These are phyloP conservation scores for Coleophora flavipennella DNA, from an alignment of 2,888 invertebrate genomes.

Conservation along the genomic window DNA sequence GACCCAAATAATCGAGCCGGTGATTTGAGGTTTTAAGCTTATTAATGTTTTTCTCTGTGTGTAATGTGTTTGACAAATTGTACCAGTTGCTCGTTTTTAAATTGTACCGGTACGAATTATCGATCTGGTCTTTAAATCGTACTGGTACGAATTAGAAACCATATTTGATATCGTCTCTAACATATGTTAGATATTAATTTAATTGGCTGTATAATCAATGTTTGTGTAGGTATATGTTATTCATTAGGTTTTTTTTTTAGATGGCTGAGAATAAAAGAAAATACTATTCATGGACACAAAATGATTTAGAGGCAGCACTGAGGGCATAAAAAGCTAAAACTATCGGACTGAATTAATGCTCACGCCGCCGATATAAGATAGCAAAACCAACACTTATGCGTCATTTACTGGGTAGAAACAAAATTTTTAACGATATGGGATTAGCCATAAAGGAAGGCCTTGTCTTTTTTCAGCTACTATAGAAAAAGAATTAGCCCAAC, in stretches of 20 bases:
- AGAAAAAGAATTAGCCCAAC: conserved; percentile 1
- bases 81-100: conserved; percentile 3
- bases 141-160: conserved; percentile 2
- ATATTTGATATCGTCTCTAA: neutral
- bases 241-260: neutral
- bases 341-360: conserved; percentile 1
- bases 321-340: conserved; percentile 2
- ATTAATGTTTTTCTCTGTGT: neutral
- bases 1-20: neutral
- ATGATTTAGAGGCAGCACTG: conserved; percentile 3
- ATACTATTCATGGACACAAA: conserved; percentile 1
- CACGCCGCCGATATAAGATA: conserved; percentile 3
- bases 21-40: conserved; percentile 2
- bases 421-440: conserved; percentile 1
- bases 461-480: neutral
- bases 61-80: conserved; percentile 1
- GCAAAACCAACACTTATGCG: conserved; percentile 2
- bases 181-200: conserved; percentile 1
- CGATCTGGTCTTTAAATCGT: conserved; percentile 2
- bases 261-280: conserved; percentile 2
- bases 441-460: neutral
- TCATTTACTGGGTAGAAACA: conserved; percentile 1
- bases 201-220: neutral
- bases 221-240: neutral
- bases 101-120: conserved; percentile 3